Base-by-base conservation (phyloP, 1,140 invertebrate genomes). In the Drosophila sucinea region DNA sequence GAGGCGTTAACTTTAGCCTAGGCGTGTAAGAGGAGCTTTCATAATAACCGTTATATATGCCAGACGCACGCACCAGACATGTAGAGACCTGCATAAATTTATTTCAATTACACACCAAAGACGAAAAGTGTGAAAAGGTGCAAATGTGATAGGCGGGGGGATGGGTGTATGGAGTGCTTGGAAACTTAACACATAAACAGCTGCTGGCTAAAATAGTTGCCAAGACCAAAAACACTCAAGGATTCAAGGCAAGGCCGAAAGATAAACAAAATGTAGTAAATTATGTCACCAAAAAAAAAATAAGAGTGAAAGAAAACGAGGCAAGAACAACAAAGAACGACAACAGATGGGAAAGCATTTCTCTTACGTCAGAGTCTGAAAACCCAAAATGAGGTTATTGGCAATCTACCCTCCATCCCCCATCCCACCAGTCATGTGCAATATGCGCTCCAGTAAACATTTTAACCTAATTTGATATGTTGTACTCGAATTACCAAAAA, bases 11-110 rank as follows among this genome's bases (percentile, higher is more conserved):
- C 67, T 67, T 67, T 67, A 67, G 10, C 57, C 29, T 29, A 51
- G 25, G 57, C 62, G 81, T 77, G 67, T 70, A 67, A 60, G 68
- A 81, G 70, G 60, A 61, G 80, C 79, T 87, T 82, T 86, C 74
- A 70, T 78, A 84, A 89, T 84, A 89, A 84, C 84, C 79, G 84
- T 89, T 89, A 89, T 89, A 70, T 83, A 87, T 77, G 78, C 76
- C 79, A 83, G 80, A 79, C 76, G 58, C 79, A 78, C 70, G 77
- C 75, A 79, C 73, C 77, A 73, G 75, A 79, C 77, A 60, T 61
- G 3, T 40, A 62, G 60, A 83, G 54, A 82, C 71, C 51, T 70
- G 81, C 77, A 83, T 79, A 83, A 83, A 83, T 83, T 83, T 79
- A 83, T 83, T 83, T 62, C 62, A 73, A 68, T 79, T 73, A 64